phyloP scores from a whole-genome alignment of 2,888 invertebrate genomes.

The Microplitis deprimator region DNA sequence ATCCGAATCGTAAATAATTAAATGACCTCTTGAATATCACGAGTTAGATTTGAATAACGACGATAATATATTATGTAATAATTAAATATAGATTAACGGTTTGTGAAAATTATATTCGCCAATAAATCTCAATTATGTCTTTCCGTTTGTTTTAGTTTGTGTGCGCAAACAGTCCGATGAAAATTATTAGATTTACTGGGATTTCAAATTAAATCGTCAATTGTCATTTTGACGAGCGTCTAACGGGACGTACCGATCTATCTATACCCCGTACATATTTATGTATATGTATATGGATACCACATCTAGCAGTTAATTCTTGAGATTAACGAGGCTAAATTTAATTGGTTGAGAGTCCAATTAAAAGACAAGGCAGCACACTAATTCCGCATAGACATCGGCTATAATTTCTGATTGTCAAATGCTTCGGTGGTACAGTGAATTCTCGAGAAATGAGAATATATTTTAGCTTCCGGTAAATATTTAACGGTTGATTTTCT shows the following conservation, averaged over 20 bases:
- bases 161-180: not conserved
- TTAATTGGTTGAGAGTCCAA: not conserved
- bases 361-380: not conserved
- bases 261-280: not conserved
- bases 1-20: not conserved
- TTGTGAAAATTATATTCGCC: not conserved
- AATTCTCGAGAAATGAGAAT: too few relatives aligned
- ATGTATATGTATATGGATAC: not conserved
- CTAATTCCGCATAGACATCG: not conserved
- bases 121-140: conserved; percentile 1
- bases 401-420: not conserved
- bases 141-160: not conserved
- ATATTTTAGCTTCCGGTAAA: too few relatives aligned
- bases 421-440: not conserved
- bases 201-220: not conserved
- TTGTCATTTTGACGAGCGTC: not conserved
- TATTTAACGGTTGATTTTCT: too few relatives aligned
- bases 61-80: not conserved
- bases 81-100: not conserved
- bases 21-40: not conserved
- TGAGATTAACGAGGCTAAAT: not conserved
- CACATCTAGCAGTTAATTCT: not conserved
- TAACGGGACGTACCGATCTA: not conserved
- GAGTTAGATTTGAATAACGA: not conserved
- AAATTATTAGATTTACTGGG: not conserved